A percentile compares a stretch with the other conserved stretches of the same genome.
Evolutionary conservation across 1,140 invertebrate genomes (phyloP).

Genomic region (Scaptomyza pallida): DNA sequence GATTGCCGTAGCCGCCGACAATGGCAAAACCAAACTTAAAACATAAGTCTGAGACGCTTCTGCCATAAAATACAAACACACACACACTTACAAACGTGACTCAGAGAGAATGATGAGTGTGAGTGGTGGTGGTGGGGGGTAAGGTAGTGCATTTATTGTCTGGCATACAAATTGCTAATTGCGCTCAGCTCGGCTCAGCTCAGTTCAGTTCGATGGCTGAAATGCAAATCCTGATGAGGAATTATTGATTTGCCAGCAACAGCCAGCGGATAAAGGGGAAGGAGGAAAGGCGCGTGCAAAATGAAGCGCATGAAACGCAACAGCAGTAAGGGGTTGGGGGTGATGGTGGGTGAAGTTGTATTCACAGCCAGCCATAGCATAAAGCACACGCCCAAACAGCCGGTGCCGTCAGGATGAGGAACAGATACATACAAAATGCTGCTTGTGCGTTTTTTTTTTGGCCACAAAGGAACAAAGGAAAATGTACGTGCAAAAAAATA

Average conservation of each 20-base stretch:
- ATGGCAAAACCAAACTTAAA: conserved; percentile 20
- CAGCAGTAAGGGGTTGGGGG: conserved; percentile 5
- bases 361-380: conserved; percentile 29
- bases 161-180: conserved; percentile 55
- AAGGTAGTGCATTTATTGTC: conserved; percentile 17
- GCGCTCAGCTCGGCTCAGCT: conserved; percentile 6
- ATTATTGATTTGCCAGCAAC: conserved; percentile 70
- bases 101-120: conserved; percentile 7
- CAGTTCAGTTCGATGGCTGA: conserved; percentile 14
- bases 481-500: conserved; percentile 15
- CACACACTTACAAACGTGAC: conserved; percentile 14
- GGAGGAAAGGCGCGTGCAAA: conserved; percentile 41
- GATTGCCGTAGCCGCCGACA: conserved; percentile 57
- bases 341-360: conserved; percentile 3
- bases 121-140: not conserved
- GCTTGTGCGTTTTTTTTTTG: conserved; percentile 20
- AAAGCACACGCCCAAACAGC: conserved; percentile 36
- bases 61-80: conserved; percentile 8
- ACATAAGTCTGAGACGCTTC: not conserved
- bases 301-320: conserved; percentile 53
- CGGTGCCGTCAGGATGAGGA: conserved; percentile 6
- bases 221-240: conserved; percentile 73
- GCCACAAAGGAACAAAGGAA: conserved; percentile 41
- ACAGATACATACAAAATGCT: conserved; percentile 59
- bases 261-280: conserved; percentile 4